Evolutionary conservation across 1,140 invertebrate genomes (phyloP), one percentile per base, ranked within the genome.

Genomic region (Zaprionus ghesquierei): DNA sequence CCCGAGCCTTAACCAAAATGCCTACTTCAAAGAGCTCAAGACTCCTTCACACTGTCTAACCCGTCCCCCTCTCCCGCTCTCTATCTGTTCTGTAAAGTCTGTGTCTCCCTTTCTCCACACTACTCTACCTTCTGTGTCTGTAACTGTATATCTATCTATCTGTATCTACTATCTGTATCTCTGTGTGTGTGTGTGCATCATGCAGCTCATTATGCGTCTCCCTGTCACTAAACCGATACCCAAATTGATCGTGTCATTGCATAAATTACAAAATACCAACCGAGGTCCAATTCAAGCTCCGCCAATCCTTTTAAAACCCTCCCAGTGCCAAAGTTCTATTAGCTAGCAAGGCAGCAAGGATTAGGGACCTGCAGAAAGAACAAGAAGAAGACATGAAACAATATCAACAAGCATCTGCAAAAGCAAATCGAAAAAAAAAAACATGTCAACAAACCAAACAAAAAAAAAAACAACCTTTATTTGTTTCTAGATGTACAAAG

Each of bases 401-500:
- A 25, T 23, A 56, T 18, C 27, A 29, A 72, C 49, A 56, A 27
- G 27, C 51, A 62, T 41, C 35, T 41, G 35, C n/a, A 46, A 55
- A n/a, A 46, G 4, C 31, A 60, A 58, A n/a, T n/a, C n/a, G 44
- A 50, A 65, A 72, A 25, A 33, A 53, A 61, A 25, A 9, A 60
- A 62, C 61, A 27, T 33, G 61, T 41, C 20, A 53, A 58, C 68
- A 58, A 68, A 31, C 20, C 25, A 56, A 75, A 81, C 35, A 69
- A 75, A 77, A 69, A n/a, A n/a, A n/a, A n/a, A n/a, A n/a, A n/a
- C n/a, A n/a, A n/a, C n/a, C 69, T 89, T 90, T 90, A 76, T 87
- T 89, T n/a, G n/a, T n/a, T 91, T 82, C 76, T 94, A 97, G 96
- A 96, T 97, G 96, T 95, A 97, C 96, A 94, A 96, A 95, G 94